Evolutionary conservation across 1,140 invertebrate genomes (phyloP), one percentile per base, ranked within the genome.

Genomic region (Ceratosolen solmsi): DNA sequence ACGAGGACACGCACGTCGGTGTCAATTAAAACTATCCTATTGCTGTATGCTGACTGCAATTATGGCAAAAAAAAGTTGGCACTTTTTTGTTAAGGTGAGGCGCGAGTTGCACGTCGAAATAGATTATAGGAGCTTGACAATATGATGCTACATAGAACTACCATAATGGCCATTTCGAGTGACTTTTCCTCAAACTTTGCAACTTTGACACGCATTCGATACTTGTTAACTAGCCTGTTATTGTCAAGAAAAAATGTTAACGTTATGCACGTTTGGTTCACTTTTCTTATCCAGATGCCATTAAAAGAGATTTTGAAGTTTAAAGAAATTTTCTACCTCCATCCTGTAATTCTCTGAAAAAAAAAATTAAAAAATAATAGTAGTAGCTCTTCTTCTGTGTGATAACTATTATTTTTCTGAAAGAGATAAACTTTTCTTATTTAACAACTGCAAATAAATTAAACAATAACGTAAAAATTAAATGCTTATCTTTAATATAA

Each of bases 11-110:
- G 65, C 5, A 56, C 65, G 7, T 2, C 33, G 9, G 20, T 51
- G 78, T 72, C 73, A 80, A 73, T 80, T 80, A 80, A 80, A 80
- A 80, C 49, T 73, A 73, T 36, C 70, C 30, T 49, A 38, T 58
- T 71, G 54, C 27, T 1, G 22, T 25, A 5, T 30, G 68, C 36
- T 13, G 68, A n/a, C n/a, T n/a, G n/a, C n/a, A n/a, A n/a, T n/a
- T n/a, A n/a, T n/a, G n/a, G n/a, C 73, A 46, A 33, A 2, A 72
- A 73, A 73, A 36, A 73, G 36, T 46, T 79, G 22, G 41, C 36
- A 3, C 49, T 49, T 65, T 77, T 51, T 77, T n/a, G 15, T 9
- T n/a, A n/a, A n/a, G n/a, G n/a, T n/a, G n/a, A 58, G 36, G 11
- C 72, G 11, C 49, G 30, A 9, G 51, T 4, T 46, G 11, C 20